Base-by-base conservation (phyloP, 2,113 vertebrate species). In the Pelvicachromis taeniatus region DNA sequence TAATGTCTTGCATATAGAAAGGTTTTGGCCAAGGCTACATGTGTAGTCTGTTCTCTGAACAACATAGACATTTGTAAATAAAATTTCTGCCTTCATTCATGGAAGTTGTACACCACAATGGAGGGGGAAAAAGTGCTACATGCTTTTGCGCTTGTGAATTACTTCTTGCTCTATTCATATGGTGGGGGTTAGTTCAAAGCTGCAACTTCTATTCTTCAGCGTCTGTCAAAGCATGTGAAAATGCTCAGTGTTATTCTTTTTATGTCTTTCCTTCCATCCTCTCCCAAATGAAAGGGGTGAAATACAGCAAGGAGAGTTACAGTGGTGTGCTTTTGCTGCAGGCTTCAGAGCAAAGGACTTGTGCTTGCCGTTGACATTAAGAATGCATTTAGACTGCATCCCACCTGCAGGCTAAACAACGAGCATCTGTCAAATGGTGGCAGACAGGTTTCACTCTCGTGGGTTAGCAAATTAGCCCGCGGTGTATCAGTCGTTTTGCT, bases 381-480 rank as follows among this genome's bases (percentile, higher is more conserved):
- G 88, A 91, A 88, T 87, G 68, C 81, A 80, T 92, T 92, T 87
- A 77, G 63, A 55, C 78, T 48, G 70, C 59, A 77, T 87, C 81
- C 85, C 80, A 54, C 80, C 91, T 78, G 45, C 81, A 81, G 83
- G 88, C 75, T 50, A 83, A 56, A 83, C 54, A 31, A 80, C 70
- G 85, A 88, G 88, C 90, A 73, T 86, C 88, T 86, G 85, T 89
- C 90, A 89, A 91, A 88, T 48, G 84, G 78, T 78, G 78, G 85
- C 80, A 87, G 78, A 80, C 84, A 84, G 80, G 83, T 87, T 91
- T 90, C 78, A 88, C 77, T 90, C 68, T 85, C 80, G 29, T 85
- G 82, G 84, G 85, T 91, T 87, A 52, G 53, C 78, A 88, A 88
- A 87, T 90, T 78, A 89, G 75, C 82, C 73, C 40, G 61, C 75